Evolutionary conservation across 2,888 invertebrate species (phyloP).

Genomic region (Philaethria dido): DNA sequence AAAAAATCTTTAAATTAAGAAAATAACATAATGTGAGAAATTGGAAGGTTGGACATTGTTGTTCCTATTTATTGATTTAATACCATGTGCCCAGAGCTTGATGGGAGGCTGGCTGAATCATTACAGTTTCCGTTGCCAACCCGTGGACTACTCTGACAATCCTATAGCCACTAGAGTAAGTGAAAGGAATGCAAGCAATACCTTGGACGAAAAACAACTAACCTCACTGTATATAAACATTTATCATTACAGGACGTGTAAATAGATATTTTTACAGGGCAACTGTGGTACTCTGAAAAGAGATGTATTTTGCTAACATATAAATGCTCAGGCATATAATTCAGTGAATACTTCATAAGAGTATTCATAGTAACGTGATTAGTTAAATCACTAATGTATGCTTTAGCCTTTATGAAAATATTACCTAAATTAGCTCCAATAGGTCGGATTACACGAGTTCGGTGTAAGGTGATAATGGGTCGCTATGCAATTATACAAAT

Average conservation of each 20-base stretch:
- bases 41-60: conserved; percentile 6
- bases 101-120: conserved; percentile 96
- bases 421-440: conserved; percentile 12
- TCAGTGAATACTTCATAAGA: neutral
- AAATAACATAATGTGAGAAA: neutral
- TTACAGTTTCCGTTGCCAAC: conserved; percentile 95
- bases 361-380: neutral
- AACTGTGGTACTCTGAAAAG: conserved; percentile 40
- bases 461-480: conserved; percentile 23
- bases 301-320: conserved; percentile 34
- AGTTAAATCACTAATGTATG: conserved; percentile 4
- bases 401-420: conserved; percentile 7
- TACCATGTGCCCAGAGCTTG: conserved; percentile 86
- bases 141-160: conserved; percentile 93
- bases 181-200: conserved; percentile 53
- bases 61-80: conserved; percentile 54
- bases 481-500: conserved; percentile 54
- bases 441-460: conserved; percentile 20
- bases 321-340: conserved; percentile 23
- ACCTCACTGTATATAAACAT: conserved; percentile 77
- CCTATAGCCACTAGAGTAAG: conserved; percentile 93
- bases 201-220: conserved; percentile 60
- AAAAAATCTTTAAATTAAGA: neutral
- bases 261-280: conserved; percentile 50
- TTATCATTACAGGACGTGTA: conserved; percentile 59